phyloP scores from a whole-genome alignment of 1,140 invertebrate genomes.

The Brachionus plicatilis region DNA sequence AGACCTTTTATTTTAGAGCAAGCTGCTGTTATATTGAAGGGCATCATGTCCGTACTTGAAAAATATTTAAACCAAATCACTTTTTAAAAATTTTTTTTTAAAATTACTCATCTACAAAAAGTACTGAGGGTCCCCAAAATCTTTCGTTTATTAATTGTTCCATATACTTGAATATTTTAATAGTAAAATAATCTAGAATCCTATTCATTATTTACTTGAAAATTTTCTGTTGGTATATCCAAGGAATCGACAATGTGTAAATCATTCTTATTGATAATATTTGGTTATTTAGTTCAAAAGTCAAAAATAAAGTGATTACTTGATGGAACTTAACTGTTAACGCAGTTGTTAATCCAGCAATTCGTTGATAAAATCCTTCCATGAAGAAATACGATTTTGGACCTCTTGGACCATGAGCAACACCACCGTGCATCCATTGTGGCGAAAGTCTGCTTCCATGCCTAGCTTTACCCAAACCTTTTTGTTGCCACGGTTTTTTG shows the following conservation, averaged over 20 bases:
- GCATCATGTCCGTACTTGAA: slow-evolving; percentile 72
- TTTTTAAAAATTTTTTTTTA: slow-evolving; percentile 57
- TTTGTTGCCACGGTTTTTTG: slow-evolving; percentile 89
- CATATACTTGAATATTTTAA: slow-evolving; percentile 61
- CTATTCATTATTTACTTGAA: slow-evolving; percentile 53
- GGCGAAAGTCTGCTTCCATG: slow-evolving; percentile 86
- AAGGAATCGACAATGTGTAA: slow-evolving; percentile 81
- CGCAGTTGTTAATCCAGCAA: slow-evolving; percentile 72
- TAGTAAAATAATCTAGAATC: slow-evolving; percentile 16
- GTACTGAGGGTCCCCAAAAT: slow-evolving; percentile 88
- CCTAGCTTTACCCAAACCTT: slow-evolving; percentile 77
- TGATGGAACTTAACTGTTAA: slow-evolving; percentile 85
- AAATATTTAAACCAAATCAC: not conserved
- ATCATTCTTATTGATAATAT: slow-evolving; percentile 66
- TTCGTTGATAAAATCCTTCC: slow-evolving; percentile 69
- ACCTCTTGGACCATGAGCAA: slow-evolving; percentile 77
- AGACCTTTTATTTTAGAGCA: slow-evolving; percentile 70
- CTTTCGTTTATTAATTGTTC: slow-evolving; percentile 72
- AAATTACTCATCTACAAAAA: slow-evolving; percentile 74
- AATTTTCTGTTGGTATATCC: slow-evolving; percentile 75
- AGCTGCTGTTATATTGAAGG: slow-evolving; percentile 75
- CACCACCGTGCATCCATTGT: slow-evolving; percentile 68
- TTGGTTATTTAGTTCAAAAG: not conserved
- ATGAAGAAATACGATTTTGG: slow-evolving; percentile 85
- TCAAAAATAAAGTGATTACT: slow-evolving; percentile 42